Evolutionary conservation across 2,888 invertebrate genomes (phyloP).

Genomic region (Uropetala carovei): DNA sequence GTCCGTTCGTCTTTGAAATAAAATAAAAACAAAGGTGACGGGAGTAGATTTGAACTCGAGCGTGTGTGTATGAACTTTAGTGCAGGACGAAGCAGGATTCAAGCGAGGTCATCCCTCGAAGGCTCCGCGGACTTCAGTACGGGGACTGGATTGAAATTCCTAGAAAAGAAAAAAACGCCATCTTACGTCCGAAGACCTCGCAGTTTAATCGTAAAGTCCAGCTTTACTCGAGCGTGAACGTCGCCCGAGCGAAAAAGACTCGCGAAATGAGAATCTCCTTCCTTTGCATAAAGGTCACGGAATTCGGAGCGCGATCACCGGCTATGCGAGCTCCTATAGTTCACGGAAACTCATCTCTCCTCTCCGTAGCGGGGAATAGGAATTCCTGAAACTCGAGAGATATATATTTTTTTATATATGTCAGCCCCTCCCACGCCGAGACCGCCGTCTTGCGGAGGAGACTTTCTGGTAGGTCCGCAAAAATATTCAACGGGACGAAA

Average conservation of each 20-base stretch:
- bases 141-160: too few relatives aligned
- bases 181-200: not conserved
- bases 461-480: not conserved
- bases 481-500: not conserved
- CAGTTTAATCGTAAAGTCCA: not conserved
- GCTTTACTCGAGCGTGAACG: not conserved
- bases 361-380: not conserved
- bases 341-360: not conserved
- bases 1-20: too few relatives aligned
- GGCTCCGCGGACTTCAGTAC: too few relatives aligned
- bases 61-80: too few relatives aligned
- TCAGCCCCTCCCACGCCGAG: not conserved
- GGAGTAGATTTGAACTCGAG: too few relatives aligned
- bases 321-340: not conserved
- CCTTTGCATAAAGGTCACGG: not conserved
- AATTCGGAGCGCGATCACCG: not conserved
- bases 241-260: not conserved
- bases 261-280: not conserved
- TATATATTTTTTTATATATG: not conserved
- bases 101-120: too few relatives aligned
- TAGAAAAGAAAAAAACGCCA: too few relatives aligned
- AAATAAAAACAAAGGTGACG: too few relatives aligned
- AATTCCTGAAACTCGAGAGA: not conserved
- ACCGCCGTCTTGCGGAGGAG: not conserved
- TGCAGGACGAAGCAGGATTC: too few relatives aligned